A percentile compares a stretch with the other conserved stretches of the same genome.
These are phyloP conservation scores for Prolemur simus DNA, from an alignment of 2,113 vertebrate species.

Conservation along the genomic window DNA sequence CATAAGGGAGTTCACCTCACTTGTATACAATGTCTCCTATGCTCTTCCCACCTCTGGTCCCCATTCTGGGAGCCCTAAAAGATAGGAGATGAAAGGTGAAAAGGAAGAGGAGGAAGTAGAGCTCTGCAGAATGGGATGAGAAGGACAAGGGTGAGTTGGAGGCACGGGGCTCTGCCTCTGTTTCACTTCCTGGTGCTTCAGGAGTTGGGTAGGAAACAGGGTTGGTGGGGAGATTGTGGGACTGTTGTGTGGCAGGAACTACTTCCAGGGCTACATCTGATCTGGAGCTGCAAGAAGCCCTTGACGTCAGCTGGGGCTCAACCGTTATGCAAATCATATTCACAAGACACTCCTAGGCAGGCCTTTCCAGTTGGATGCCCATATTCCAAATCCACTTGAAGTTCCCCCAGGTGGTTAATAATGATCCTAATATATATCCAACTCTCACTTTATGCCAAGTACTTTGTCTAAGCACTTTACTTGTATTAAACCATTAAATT, in stretches of 20 bases:
- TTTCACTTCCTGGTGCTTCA: slow-evolving; percentile 77
- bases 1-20: background rate
- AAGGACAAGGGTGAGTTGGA: slow-evolving; percentile 31
- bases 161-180: background rate
- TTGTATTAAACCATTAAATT: slow-evolving; percentile 23
- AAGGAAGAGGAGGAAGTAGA: slow-evolving; percentile 49
- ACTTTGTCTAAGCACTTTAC: slow-evolving; percentile 29
- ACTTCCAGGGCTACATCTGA: slow-evolving; percentile 55
- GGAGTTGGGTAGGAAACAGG: slow-evolving; percentile 57
- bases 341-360: slow-evolving; percentile 53
- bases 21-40: background rate
- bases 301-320: slow-evolving; percentile 65
- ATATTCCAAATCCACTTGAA: slow-evolving; percentile 8
- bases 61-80: background rate
- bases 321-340: slow-evolving; percentile 74
- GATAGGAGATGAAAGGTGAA: slow-evolving; percentile 26
- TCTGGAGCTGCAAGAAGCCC: slow-evolving; percentile 41
- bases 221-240: slow-evolving; percentile 59
- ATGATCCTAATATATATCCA: background rate
- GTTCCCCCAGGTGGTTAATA: slow-evolving; percentile 26
- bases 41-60: background rate
- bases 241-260: slow-evolving; percentile 58
- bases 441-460: slow-evolving; percentile 37
- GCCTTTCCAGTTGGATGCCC: slow-evolving; percentile 51
- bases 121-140: background rate